phyloP scores from a whole-genome alignment of 2,888 invertebrate species.

The Cheilosia scutellata region DNA sequence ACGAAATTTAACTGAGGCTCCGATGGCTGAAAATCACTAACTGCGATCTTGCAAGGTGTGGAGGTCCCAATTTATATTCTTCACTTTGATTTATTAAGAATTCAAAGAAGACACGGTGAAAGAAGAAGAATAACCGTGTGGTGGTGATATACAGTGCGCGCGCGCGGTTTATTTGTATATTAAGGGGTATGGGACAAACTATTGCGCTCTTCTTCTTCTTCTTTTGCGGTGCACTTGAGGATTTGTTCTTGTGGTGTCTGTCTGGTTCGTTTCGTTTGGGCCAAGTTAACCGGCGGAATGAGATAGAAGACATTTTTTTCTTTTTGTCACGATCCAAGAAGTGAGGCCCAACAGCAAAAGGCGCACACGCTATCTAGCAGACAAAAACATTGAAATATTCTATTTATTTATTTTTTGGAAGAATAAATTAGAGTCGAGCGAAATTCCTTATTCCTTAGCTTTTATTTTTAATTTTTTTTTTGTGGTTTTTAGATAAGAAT shows the following conservation, averaged over 20 bases:
- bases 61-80: slow-evolving; percentile 84
- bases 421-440: slow-evolving; percentile 67
- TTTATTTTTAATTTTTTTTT: background rate
- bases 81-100: slow-evolving; percentile 84
- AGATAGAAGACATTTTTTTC: slow-evolving; percentile 42
- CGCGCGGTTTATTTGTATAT: slow-evolving; percentile 29
- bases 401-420: slow-evolving; percentile 7
- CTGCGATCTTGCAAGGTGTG: slow-evolving; percentile 83
- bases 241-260: slow-evolving; percentile 43
- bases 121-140: slow-evolving; percentile 71
- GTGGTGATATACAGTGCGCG: slow-evolving; percentile 24
- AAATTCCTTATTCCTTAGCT: slow-evolving; percentile 42
- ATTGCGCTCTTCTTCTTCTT: slow-evolving; percentile 35
- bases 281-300: slow-evolving; percentile 31
- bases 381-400: slow-evolving; percentile 39
- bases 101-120: slow-evolving; percentile 82
- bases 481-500: slow-evolving; percentile 45
- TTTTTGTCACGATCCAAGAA: slow-evolving; percentile 31
- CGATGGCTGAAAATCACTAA: slow-evolving; percentile 84
- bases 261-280: slow-evolving; percentile 29
- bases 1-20: slow-evolving; percentile 80
- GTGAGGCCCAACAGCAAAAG: slow-evolving; percentile 17
- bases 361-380: slow-evolving; percentile 47
- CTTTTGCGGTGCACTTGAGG: slow-evolving; percentile 49
- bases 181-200: slow-evolving; percentile 1